phyloP scores from a whole-genome alignment of 2,888 invertebrate genomes.

The Philaethria dido region DNA sequence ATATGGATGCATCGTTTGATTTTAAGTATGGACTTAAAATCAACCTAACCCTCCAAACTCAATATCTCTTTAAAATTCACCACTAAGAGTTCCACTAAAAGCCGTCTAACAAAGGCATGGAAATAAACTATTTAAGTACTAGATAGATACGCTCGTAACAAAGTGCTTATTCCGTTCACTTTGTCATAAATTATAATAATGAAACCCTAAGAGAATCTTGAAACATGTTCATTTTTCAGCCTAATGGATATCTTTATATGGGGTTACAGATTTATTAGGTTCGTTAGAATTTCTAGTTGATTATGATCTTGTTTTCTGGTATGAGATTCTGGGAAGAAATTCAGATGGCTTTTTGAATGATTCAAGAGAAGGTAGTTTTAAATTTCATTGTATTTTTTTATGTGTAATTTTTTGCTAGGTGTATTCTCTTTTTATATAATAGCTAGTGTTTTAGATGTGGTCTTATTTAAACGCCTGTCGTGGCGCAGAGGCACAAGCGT shows the following conservation, averaged over 20 bases:
- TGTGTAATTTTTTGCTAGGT: too few species aligned
- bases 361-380: too few species aligned
- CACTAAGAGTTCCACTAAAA: neutral
- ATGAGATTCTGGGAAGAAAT: neutral
- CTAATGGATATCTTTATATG: conserved; percentile 38
- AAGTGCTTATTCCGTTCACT: conserved; percentile 24
- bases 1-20: too few species aligned
- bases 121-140: conserved; percentile 28
- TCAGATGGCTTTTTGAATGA: neutral
- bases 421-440: too few species aligned
- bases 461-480: too few species aligned
- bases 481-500: too few species aligned
- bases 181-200: conserved; percentile 39
- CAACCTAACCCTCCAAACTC: neutral
- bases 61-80: neutral
- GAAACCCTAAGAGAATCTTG: conserved; percentile 29
- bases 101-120: neutral
- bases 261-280: conserved; percentile 30
- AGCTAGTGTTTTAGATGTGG: too few species aligned
- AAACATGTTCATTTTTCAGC: conserved; percentile 43
- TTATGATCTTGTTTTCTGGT: neutral
- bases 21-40: too few species aligned
- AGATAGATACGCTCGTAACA: neutral
- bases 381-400: too few species aligned
- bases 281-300: conserved; percentile 8